These are phyloP conservation scores for Danio jaintianensis DNA, from an alignment of 2,797 vertebrate species.

Conservation along the genomic window DNA sequence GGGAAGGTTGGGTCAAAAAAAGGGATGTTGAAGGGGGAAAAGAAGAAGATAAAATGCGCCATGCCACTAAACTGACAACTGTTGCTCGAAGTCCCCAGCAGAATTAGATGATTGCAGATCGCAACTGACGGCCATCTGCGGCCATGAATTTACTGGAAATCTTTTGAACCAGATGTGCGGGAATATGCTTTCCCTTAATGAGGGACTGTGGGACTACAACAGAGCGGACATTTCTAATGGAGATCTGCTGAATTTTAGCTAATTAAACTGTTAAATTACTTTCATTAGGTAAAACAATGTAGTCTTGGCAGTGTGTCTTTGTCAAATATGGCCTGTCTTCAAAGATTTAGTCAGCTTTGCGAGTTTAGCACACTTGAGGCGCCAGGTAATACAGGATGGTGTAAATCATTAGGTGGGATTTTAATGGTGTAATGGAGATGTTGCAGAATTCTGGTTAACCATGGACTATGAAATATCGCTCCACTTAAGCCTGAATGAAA, in stretches of 20 bases:
- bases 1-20: constrained; percentile 79
- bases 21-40: constrained; percentile 70
- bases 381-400: not conserved
- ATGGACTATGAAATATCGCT: constrained; percentile 22
- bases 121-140: not conserved
- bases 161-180: constrained; percentile 6
- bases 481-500: constrained; percentile 10
- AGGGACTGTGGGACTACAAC: constrained; percentile 1
- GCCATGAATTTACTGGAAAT: constrained; percentile 4
- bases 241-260: constrained; percentile 10
- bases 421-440: constrained; percentile 8
- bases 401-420: constrained; percentile 28
- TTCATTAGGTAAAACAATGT: not conserved
- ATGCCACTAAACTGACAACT: constrained; percentile 31
- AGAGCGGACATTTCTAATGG: not conserved
- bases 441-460: constrained; percentile 1
- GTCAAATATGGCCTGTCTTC: not conserved
- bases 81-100: constrained; percentile 28
- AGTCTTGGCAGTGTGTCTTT: constrained; percentile 8
- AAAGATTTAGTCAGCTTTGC: not conserved
- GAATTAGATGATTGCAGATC: constrained; percentile 8
- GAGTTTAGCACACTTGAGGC: not conserved
- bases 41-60: constrained; percentile 3
- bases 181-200: not conserved
- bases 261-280: constrained; percentile 16